Base-by-base conservation (phyloP, 2,888 invertebrate species). In the Graphium colonna region DNA sequence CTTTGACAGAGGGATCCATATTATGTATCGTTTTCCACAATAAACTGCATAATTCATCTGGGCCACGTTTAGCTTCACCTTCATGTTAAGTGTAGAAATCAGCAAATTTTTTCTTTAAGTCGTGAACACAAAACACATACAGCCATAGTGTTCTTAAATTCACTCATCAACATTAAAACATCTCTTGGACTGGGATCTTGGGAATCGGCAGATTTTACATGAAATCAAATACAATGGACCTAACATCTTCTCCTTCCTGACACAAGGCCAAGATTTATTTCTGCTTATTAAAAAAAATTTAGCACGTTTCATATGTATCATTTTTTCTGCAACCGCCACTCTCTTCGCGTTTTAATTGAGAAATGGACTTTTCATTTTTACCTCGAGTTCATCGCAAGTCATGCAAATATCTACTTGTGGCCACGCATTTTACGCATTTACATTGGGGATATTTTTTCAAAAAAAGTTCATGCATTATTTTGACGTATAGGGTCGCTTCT, bases 211-310 rank as follows among this genome's bases (percentile, higher is more conserved):
- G n/a, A n/a, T n/a, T n/a, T n/a, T n/a, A n/a, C 55, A 55, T 51
- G 18, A 36, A 53, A 38, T 48, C 53, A 38, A 50, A 50, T 15
- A 45, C 45, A 45, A 49, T 12, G 4, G 45, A 50, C 31, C 41
- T 43, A 12, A 53, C 47, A 48, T 48, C 48, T 48, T 55, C 26
- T 51, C 51, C 51, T 55, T n/a, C n/a, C n/a, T n/a, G n/a, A n/a
- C n/a, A n/a, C n/a, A n/a, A n/a, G n/a, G n/a, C n/a, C n/a, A n/a
- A 40, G 46, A 17, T 26, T 55, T 55, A 45, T 55, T 55, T 45
- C 46, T 55, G 51, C 17, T 47, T 51, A 47, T 40, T 41, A 40
- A 50, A 50, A 50, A n/a, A n/a, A 18, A 18, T 48, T 26, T 28
- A 38, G 48, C 39, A 12, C 48, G 26, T 17, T 42, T 42, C 13